Evolutionary conservation across 2,888 invertebrate species (phyloP).

Genomic region (Endomychus coccineus): DNA sequence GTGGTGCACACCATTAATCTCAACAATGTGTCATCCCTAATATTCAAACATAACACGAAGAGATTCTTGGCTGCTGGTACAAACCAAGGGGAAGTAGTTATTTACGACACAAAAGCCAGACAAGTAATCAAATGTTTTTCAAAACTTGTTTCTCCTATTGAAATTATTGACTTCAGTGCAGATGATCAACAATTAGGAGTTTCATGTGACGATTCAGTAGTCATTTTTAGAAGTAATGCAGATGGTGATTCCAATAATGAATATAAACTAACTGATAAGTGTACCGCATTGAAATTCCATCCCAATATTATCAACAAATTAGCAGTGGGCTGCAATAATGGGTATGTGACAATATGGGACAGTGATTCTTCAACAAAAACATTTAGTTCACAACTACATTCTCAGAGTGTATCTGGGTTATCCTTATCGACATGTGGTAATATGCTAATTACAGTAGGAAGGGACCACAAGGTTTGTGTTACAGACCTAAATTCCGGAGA

Average conservation of each 20-base stretch:
- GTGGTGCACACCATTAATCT: constrained; percentile 34
- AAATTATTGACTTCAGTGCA: constrained; percentile 29
- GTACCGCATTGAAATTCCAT: constrained; percentile 27
- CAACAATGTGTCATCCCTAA: constrained; percentile 26
- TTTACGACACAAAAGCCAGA: constrained; percentile 37
- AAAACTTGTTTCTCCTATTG: constrained; percentile 24
- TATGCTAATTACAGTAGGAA: constrained; percentile 31
- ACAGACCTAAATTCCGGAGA: constrained; percentile 26
- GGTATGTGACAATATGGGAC: constrained; percentile 30
- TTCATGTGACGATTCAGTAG: constrained; percentile 20
- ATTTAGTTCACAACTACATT: constrained; percentile 26
- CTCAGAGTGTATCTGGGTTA: constrained; percentile 28
- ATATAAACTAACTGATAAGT: constrained; percentile 17
- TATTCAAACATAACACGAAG: constrained; percentile 35
- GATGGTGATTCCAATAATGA: constrained; percentile 18
- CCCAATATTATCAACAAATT: constrained; percentile 25
- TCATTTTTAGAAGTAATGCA: constrained; percentile 18
- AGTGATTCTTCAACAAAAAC: constrained; percentile 20
- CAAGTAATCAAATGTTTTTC: constrained; percentile 26
- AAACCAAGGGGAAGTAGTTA: constrained; percentile 29
- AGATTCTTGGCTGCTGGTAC: constrained; percentile 33
- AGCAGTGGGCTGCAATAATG: constrained; percentile 29
- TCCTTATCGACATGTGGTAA: constrained; percentile 27
- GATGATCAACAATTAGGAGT: constrained; percentile 30
- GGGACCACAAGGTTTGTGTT: constrained; percentile 33